Conservation (phyloP, 2,888 invertebrate genomes). For the Yponomeuta plumbellus region DNA sequence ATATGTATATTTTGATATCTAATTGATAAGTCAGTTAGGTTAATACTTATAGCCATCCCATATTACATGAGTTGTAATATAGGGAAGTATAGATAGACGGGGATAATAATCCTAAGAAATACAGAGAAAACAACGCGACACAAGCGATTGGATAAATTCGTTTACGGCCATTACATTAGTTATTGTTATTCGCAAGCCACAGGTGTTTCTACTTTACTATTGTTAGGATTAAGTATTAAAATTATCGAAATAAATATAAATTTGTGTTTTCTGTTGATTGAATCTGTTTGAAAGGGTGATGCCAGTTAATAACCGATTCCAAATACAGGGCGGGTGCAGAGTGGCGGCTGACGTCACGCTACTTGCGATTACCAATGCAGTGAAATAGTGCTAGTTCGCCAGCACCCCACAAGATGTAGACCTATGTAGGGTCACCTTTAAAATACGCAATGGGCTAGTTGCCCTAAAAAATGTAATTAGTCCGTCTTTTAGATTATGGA, state of each 20-base stretch:
- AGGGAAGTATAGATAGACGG: not conserved
- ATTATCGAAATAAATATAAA: constrained; percentile 51
- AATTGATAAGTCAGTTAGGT: not conserved
- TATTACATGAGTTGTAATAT: not conserved
- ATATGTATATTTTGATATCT: constrained; percentile 16
- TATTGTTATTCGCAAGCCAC: constrained; percentile 73
- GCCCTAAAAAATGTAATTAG: not conserved
- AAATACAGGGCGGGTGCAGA: not conserved
- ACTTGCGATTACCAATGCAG: no score
- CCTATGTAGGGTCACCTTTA: no score
- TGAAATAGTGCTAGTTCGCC: no score
- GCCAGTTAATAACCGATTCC: not conserved
- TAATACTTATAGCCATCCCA: not conserved
- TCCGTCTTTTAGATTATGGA: no score
- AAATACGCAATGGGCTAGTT: not conserved
- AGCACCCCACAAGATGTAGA: no score
- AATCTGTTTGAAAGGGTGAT: not conserved
- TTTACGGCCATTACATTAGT: constrained; percentile 65
- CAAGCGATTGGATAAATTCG: constrained; percentile 67
- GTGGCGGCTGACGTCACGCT: no score
- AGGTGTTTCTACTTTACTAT: constrained; percentile 59
- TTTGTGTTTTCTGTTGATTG: constrained; percentile 6
- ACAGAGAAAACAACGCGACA: constrained; percentile 68
- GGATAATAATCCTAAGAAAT: constrained; percentile 30
- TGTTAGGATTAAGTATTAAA: constrained; percentile 64